Percentiles rank a stretch among this genome's conserved stretches.
phyloP scores from a whole-genome alignment of 1,140 invertebrate species.

The Thaumatotibia leucotreta region DNA sequence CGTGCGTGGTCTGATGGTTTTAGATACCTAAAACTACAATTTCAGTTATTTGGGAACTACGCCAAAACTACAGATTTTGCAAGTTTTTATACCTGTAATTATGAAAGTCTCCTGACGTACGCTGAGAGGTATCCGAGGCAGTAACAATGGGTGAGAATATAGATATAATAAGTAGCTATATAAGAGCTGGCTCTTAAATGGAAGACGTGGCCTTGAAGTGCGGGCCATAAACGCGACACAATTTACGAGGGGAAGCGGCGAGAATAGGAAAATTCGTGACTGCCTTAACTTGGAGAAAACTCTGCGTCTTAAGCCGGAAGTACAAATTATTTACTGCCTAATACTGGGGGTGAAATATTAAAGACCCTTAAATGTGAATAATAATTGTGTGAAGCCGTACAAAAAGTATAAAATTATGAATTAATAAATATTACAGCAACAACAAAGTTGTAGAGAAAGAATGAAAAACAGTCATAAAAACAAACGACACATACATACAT shows the following conservation, averaged over 20 bases:
- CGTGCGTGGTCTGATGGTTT: background rate
- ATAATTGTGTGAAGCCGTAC: too few species aligned
- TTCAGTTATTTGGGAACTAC: background rate
- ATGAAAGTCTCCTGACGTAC: background rate
- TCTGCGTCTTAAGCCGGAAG: background rate
- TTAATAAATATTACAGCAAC: too few species aligned
- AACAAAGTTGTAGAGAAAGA: background rate
- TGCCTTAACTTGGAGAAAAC: background rate
- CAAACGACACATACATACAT: background rate
- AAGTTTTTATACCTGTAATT: background rate
- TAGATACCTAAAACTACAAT: background rate
- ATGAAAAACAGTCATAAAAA: background rate
- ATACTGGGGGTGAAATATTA: background rate
- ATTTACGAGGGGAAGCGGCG: conserved; percentile 15
- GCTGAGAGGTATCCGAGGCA: background rate
- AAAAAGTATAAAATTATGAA: too few species aligned
- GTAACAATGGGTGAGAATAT: background rate
- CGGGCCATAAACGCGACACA: conserved; percentile 19
- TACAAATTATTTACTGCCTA: background rate
- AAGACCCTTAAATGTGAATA: background rate
- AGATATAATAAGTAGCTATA: too few species aligned
- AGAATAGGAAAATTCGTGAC: conserved; percentile 15
- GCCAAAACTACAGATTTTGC: background rate
- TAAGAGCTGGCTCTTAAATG: conserved; percentile 11
- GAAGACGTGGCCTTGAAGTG: conserved; percentile 18